Conservation (phyloP, 2,888 invertebrate species). For the Eledone cirrhosa region DNA sequence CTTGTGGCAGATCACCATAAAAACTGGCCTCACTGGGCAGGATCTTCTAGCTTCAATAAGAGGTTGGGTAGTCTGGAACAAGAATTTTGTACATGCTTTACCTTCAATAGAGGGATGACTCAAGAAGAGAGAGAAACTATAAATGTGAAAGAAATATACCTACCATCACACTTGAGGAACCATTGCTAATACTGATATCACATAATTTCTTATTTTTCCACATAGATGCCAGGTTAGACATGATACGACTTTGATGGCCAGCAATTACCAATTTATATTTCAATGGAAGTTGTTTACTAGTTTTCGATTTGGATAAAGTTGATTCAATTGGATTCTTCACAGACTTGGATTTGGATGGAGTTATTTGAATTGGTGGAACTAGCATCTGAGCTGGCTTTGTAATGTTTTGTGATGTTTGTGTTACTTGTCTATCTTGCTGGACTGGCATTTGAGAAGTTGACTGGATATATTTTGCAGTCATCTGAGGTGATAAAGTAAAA, state of each 20-base stretch:
- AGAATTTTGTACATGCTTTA: too few relatives aligned
- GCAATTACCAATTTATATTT: conserved; percentile 1
- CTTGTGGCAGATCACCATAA: too few relatives aligned
- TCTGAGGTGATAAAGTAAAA: not conserved
- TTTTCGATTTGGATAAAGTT: too few relatives aligned
- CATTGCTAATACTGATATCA: conserved; percentile 10
- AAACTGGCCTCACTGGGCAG: too few relatives aligned
- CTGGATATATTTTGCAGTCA: not conserved
- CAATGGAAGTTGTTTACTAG: too few relatives aligned
- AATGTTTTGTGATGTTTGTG: not conserved
- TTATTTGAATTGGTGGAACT: not conserved
- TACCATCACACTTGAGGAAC: conserved; percentile 10
- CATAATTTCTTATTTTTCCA: conserved; percentile 10
- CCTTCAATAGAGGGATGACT: too few relatives aligned
- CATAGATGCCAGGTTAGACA: conserved; percentile 13
- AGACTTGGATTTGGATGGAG: not conserved
- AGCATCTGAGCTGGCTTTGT: not conserved
- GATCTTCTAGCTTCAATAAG: too few relatives aligned
- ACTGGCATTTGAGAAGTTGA: not conserved
- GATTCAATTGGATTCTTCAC: not conserved
- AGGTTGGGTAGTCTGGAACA: too few relatives aligned
- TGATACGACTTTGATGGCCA: not conserved
- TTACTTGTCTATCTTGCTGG: not conserved
- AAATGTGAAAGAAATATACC: not conserved
- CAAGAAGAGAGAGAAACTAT: too few relatives aligned